Evolutionary conservation across 1,140 invertebrate genomes (phyloP), one percentile per base, ranked within the genome.

Genomic region (Globodera ellingtonae): DNA sequence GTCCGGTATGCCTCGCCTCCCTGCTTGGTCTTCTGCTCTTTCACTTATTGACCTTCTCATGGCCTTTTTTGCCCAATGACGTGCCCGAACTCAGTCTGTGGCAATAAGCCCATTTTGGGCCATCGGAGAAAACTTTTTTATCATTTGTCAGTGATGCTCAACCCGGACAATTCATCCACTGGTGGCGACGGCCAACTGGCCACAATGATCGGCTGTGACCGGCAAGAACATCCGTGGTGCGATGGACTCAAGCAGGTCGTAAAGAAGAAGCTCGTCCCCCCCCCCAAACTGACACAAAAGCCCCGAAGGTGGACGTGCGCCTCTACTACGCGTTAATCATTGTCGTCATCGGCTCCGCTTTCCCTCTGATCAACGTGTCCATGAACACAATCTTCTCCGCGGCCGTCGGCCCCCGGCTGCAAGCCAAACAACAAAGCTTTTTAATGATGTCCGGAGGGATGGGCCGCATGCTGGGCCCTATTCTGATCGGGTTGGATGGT

Each of bases 321-420:
- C 35, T 84, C 13, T 84, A 84, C 56, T 86, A 74, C 21, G 47
- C 73, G 18, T 56, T 81, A 21, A 84, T 48, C 56, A 15, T 50
- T 7, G 44, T 83, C 5, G 52, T 86, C 10, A 62, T 83, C 24
- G 82, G 82, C n/a, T 44, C 79, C 13, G 62, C 48, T 10, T 83
- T 83, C 52, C 75, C 84, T 0, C 73, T 75, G 50, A 75, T 84
- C 6, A 84, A 84, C 73, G 56, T 84, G 8, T 71, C 85, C 9
- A 52, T 84, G 78, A 81, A 85, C 46, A 84, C 84, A 6, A 44
- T 84, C 15, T 84, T 80, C 67, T 84, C 85, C 21, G 59, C 75
- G 8, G 83, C 86, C 18, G 84, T 84, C 24, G 83, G 84, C 10
- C 84, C 84, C 4, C 66, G 84, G 44, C 50, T 66, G 7, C 84